A percentile compares a stretch with the other conserved stretches of the same genome.
Evolutionary conservation across 2,888 invertebrate genomes (phyloP).

Genomic region (Drosophila siamana): DNA sequence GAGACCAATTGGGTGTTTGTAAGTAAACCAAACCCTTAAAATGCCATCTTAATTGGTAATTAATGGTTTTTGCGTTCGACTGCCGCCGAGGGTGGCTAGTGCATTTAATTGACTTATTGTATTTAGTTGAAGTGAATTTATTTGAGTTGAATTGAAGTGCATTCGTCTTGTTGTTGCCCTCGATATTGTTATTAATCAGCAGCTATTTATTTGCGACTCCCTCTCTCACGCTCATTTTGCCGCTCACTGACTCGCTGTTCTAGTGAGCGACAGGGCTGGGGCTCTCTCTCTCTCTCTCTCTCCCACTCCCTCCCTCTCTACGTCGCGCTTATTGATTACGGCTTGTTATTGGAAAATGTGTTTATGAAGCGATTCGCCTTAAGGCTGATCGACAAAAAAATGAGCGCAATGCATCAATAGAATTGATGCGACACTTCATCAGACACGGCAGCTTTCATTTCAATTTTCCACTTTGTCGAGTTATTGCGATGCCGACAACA

Average conservation of each 20-base stretch:
- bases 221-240: conserved; percentile 18
- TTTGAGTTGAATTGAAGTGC: conserved; percentile 19
- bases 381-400: conserved; percentile 6
- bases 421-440: conserved; percentile 40
- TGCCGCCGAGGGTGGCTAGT: background rate
- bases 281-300: no score
- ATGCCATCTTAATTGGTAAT: conserved; percentile 34
- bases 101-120: conserved; percentile 35
- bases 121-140: conserved; percentile 8
- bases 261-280: no score
- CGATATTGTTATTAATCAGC: conserved; percentile 45
- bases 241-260: conserved; percentile 13
- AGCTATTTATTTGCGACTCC: conserved; percentile 39
- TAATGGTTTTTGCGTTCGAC: conserved; percentile 6
- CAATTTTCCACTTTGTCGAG: conserved; percentile 67
- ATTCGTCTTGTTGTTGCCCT: conserved; percentile 23
- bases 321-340: conserved; percentile 2
- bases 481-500: conserved; percentile 41
- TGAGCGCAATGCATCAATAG: conserved; percentile 14
- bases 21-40: conserved; percentile 68
- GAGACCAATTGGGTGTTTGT: conserved; percentile 84
- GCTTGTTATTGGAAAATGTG: background rate
- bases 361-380: conserved; percentile 2
- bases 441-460: conserved; percentile 52
- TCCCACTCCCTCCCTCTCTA: conserved; percentile 7